These are phyloP conservation scores for Drosophila dunni DNA, from an alignment of 1,140 invertebrate genomes.

Conservation along the genomic window DNA sequence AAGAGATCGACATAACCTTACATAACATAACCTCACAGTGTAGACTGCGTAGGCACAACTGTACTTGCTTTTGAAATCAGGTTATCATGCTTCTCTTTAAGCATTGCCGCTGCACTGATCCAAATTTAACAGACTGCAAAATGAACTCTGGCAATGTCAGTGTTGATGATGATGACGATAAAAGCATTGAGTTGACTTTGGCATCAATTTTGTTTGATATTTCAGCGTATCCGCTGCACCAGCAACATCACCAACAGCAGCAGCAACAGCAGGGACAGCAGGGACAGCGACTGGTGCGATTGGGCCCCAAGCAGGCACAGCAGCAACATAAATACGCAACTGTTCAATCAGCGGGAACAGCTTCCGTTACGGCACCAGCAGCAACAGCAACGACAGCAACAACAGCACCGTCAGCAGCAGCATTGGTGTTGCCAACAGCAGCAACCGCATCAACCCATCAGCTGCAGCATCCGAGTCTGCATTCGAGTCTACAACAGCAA, in stretches of 20 bases:
- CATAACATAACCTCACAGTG: neutral
- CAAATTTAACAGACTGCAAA: conserved; percentile 25
- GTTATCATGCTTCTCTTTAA: neutral
- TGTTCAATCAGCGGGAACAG: conserved; percentile 20
- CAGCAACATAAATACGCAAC: conserved; percentile 54
- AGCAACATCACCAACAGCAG: conserved; percentile 45
- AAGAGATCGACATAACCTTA: no score
- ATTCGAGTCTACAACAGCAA: conserved; percentile 12
- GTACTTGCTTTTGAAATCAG: neutral
- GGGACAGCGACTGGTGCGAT: conserved; percentile 24
- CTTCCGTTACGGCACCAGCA: conserved; percentile 37
- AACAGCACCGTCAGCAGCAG: conserved; percentile 23
- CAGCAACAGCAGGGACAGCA: conserved; percentile 44
- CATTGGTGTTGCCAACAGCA: conserved; percentile 33
- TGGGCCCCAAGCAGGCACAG: conserved; percentile 44
- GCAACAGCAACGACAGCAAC: conserved; percentile 40
- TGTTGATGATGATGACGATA: conserved; percentile 4
- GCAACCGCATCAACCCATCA: conserved; percentile 30
- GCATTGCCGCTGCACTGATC: conserved; percentile 4
- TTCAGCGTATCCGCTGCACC: conserved; percentile 64
- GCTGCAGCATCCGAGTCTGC: conserved; percentile 1
- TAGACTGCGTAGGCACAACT: neutral
- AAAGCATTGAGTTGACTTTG: conserved; percentile 1
- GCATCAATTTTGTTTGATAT: conserved; percentile 12
- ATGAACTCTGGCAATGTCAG: conserved; percentile 8